Evolutionary conservation across 2,113 vertebrate genomes (phyloP).

Genomic region (Nerophis ophidion): DNA sequence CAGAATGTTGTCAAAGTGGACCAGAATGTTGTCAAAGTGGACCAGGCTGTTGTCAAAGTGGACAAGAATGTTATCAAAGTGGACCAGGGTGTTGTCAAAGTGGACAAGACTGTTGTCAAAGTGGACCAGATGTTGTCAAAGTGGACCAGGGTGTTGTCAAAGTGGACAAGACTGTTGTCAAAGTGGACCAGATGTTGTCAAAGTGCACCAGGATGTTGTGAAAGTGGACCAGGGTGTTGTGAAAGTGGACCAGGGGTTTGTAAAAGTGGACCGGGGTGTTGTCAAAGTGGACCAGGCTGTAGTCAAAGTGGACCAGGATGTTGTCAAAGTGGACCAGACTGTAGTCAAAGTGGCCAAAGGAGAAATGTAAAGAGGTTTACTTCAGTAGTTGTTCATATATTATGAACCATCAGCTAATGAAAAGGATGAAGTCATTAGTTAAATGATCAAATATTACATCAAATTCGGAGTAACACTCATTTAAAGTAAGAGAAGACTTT

Average conservation of each 20-base stretch:
- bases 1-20: not conserved
- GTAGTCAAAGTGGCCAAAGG: not conserved
- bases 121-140: not conserved
- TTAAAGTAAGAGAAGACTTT: not conserved
- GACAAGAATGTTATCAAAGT: not conserved
- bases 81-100: not conserved
- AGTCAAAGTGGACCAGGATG: not conserved
- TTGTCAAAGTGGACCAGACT: not conserved
- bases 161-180: not conserved
- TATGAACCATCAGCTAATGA: not conserved
- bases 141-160: not conserved
- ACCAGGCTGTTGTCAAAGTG: not conserved
- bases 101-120: not conserved
- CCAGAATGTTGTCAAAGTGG: not conserved
- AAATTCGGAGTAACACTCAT: not conserved
- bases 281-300: not conserved
- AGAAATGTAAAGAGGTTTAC: too few species aligned
- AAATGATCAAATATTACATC: constrained; percentile 4
- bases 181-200: not conserved
- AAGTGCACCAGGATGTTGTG: not conserved
- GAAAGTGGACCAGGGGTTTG: not conserved
- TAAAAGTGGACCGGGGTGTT: not conserved
- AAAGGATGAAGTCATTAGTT: constrained; percentile 3
- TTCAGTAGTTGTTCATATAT: not conserved
- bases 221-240: not conserved